Evolutionary conservation across 2,797 vertebrate genomes (phyloP), one percentile per base, ranked within the genome.

Genomic region (Sebastes aleutianus): DNA sequence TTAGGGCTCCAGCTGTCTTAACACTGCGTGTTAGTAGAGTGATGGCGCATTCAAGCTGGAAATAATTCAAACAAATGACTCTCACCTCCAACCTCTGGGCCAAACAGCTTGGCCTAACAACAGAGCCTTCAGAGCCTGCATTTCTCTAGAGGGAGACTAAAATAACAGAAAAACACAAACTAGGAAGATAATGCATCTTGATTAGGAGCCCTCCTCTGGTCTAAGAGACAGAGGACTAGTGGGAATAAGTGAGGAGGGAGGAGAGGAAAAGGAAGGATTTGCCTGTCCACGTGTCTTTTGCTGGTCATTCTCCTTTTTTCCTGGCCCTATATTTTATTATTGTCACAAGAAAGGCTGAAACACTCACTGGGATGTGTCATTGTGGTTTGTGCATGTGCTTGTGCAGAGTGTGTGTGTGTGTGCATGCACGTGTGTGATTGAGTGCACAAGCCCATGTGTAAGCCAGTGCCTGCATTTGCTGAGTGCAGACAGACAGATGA

Each of bases 271-370:
- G 27, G 16, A 18, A 79, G 39, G 50, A 58, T 39, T 56, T 77
- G 82, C n/a, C 58, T 57, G 76, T 91, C 70, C 80, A 76, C 56
- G 29, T 91, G 86, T 92, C 90, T 79, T 63, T 73, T 67, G 12
- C 68, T 74, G 76, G 85, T 85, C 88, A 75, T 66, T 85, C 84
- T 86, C 53, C 77, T 81, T 87, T 85, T 90, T 85, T 89, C 90
- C 83, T 93, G 90, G 86, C 80, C 7, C 36, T 32, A 8, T 32
- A n/a, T 76, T 91, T 93, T 92, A 89, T 91, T 90, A 88, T 91
- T 89, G 90, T 90, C 91, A 83, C 81, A 87, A 87, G 80, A 89
- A 92, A 87, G 84, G 79, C 86, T 87, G 65, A 85, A 82, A 80
- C 22, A 76, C 79, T 88, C 57, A 50, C 72, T 91, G 86, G 74